These are phyloP conservation scores for Aplocera efformata DNA, from an alignment of 2,888 invertebrate species.

Conservation along the genomic window DNA sequence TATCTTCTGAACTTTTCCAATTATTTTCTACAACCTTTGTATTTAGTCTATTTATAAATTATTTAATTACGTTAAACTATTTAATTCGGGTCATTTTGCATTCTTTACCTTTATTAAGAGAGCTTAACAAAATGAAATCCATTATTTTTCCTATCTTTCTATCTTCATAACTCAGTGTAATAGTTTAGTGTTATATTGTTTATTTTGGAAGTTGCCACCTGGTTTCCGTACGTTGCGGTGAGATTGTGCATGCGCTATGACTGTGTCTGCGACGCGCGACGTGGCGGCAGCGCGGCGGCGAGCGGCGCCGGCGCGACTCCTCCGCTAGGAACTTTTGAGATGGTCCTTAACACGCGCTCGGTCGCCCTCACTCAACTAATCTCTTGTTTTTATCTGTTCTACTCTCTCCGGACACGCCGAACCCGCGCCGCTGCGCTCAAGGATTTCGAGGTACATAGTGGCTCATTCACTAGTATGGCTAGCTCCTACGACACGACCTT, in stretches of 20 bases:
- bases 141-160: constrained; percentile 56
- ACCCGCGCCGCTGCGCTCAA: constrained; percentile 84
- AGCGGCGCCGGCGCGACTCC: constrained; percentile 29
- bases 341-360: constrained; percentile 88
- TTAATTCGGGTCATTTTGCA: constrained; percentile 54
- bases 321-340: constrained; percentile 92
- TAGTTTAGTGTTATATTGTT: constrained; percentile 61
- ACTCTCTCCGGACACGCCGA: constrained; percentile 86
- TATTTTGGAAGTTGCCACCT: constrained; percentile 62
- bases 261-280: constrained; percentile 30
- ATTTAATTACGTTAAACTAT: constrained; percentile 26
- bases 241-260: constrained; percentile 33
- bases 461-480: constrained; percentile 77
- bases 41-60: constrained; percentile 31
- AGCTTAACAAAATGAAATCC: constrained; percentile 47
- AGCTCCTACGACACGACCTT: constrained; percentile 72
- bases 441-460: constrained; percentile 92
- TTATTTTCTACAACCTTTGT: constrained; percentile 42
- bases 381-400: constrained; percentile 84
- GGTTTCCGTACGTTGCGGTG: constrained; percentile 41
- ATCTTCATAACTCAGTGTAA: constrained; percentile 71
- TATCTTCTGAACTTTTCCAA: constrained; percentile 38
- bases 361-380: constrained; percentile 81
- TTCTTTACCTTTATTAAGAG: constrained; percentile 49
- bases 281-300: constrained; percentile 23